Base-by-base conservation (phyloP, 2,888 invertebrate species). In the Cotesia congregata region DNA sequence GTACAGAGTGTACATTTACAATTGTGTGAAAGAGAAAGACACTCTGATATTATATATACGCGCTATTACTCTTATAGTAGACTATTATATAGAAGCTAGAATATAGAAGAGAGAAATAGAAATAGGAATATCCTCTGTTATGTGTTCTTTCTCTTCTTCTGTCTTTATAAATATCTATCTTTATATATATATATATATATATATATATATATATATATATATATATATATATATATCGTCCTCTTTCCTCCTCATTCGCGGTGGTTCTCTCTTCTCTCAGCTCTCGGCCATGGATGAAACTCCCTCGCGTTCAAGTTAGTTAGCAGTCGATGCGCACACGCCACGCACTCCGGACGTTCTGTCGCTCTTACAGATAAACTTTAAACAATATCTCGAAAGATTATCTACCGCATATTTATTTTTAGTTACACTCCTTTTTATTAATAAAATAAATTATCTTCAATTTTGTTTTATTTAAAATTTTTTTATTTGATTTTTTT, bases 251-350 rank as follows among this genome's bases (percentile, higher is more conserved):
- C 50, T 50, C 50, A 30, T 30, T 30, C 30, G 30, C 30, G 30
- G 30, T 50, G 50, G 12, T 50, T 50, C 50, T 50, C 50, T 50
- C 9, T 50, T 50, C 50, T 7, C 50, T 50, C 50, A 78, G 83
- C 80, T 80, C 80, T 81, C 80, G 80, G 82, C 79, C 78, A 80
- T 80, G 81, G 81, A 81, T 81, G 81, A 83, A 82, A 84, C 83
- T 84, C 83, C 83, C 81, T 50, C 50, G 81, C 83, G 84, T 83
- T 83, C 83, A 84, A 85, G 85, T 87, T 88, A 86, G 86, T 88
- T 87, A 87, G 87, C 88, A 89, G 89, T 89, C 88, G 88, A 86
- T 86, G 88, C 88, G 89, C 88, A 87, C 88, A 86, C 88, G 85
- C 84, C 85, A 87, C 86, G 85, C 87, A 86, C 78, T 86, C 83